Base-by-base conservation (phyloP, 2,113 vertebrate species). In the Thunnus thynnus region DNA sequence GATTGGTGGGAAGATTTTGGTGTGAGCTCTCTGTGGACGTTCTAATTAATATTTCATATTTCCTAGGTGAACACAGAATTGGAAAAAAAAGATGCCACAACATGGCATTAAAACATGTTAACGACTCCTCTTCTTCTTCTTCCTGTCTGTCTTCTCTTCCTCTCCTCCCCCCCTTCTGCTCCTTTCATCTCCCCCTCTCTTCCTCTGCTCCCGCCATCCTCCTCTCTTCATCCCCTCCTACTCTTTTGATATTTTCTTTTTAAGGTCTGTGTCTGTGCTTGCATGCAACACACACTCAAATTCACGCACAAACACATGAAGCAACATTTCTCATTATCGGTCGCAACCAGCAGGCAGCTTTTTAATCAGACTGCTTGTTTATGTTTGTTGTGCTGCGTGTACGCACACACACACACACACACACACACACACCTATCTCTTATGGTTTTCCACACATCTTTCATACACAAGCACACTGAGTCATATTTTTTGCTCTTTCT, bases 291-390 rank as follows among this genome's bases (percentile, higher is more conserved):
- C 74, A 76, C 76, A 71, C 50, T 27, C 60, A 12, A 16, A 61
- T 65, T 60, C 44, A 68, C 8, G 71, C 48, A 58, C 32, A 72
- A 78, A 88, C 58, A 55, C 56, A 52, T 52, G 14, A 62, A 54
- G 65, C 66, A 57, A 72, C 62, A 69, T 56, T 82, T 76, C 73
- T 87, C 78, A 89, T 91, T 85, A 89, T 88, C 62, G 54, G 71
- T 50, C 46, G 14, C 2, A 3, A 52, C 55, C 73, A 73, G 72
- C 80, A 83, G 71, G 60, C 81, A 63, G 84, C 67, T 83, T 86
- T 83, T 50, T 79, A 85, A 80, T 85, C 85, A 72, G 30, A 18
- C 51, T 63, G 65, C 73, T 78, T 76, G 73, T 80, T 86, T 72
- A 66, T 60, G 41, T 77, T 58, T 88, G 78, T 60, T 68, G 48